These are phyloP conservation scores for Chymomyza caudatula DNA, from an alignment of 2,888 invertebrate genomes.

Conservation along the genomic window DNA sequence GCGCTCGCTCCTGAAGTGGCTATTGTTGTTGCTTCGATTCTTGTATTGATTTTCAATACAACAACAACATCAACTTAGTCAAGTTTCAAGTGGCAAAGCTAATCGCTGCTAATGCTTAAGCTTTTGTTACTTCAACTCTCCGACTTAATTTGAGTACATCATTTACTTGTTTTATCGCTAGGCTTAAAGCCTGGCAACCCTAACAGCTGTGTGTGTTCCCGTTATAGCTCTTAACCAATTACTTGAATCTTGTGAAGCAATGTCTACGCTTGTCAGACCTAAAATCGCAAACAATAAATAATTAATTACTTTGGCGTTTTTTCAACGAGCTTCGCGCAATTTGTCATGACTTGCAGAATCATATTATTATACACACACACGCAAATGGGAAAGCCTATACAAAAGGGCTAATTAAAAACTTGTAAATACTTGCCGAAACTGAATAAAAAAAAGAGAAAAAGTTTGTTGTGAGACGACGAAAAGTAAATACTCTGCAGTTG, in stretches of 20 bases:
- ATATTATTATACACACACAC: neutral
- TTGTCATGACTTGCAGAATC: constrained; percentile 36
- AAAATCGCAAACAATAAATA: constrained; percentile 59
- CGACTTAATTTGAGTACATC: neutral
- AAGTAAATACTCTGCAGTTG: too few species aligned
- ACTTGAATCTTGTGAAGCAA: neutral
- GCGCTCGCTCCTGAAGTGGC: neutral
- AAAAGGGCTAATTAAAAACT: constrained; percentile 64
- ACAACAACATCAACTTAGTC: neutral
- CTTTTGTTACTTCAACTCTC: neutral
- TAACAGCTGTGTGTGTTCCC: neutral
- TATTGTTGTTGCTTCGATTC: constrained; percentile 7
- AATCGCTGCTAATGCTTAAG: neutral
- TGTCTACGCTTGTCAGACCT: constrained; percentile 20
- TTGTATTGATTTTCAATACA: neutral
- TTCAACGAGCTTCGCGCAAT: constrained; percentile 9
- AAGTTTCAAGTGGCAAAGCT: constrained; percentile 1
- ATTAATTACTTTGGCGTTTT: constrained; percentile 58
- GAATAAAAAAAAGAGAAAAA: constrained; percentile 12
- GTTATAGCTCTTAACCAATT: neutral
- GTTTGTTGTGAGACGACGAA: neutral
- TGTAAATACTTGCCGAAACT: constrained; percentile 38
- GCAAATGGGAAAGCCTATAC: constrained; percentile 1
- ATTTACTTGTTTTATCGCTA: neutral
- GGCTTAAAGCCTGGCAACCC: neutral